These are phyloP conservation scores for Cassiopea andromeda DNA, from an alignment of 30 jellyfish, hydroid and myxozoan species.

Conservation along the genomic window DNA sequence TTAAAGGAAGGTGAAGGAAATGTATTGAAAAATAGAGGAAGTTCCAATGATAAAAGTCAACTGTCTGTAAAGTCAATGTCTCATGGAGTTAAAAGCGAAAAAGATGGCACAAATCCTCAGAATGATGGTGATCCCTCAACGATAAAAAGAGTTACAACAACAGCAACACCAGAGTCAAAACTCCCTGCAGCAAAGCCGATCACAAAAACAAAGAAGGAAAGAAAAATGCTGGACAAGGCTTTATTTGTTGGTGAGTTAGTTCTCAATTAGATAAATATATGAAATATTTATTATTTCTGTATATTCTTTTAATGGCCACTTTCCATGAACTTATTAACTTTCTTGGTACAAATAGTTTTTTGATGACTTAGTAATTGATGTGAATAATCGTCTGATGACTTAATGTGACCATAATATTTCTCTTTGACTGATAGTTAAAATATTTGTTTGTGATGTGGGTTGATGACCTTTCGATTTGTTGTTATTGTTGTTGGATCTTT, in stretches of 20 bases:
- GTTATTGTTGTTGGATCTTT: no score
- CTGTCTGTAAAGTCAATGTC: not conserved
- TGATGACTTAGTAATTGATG: no score
- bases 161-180: not conserved
- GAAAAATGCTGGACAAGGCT: slow-evolving; percentile 22
- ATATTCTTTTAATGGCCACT: no score
- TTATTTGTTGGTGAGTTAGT: slow-evolving; percentile 53
- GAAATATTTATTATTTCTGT: no score
- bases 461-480: no score
- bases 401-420: no score
- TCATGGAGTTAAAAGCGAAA: not conserved
- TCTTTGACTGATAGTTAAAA: no score
- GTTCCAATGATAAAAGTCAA: not conserved
- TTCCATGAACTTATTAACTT: no score
- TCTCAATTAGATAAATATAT: not conserved
- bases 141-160: not conserved
- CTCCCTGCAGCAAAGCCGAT: slow-evolving; percentile 21
- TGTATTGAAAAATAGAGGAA: not conserved
- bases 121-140: not conserved
- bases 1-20: not conserved
- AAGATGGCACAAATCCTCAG: not conserved
- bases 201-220: slow-evolving; percentile 21
- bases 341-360: no score
- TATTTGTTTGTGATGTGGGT: no score
- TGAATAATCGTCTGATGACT: no score